Evolutionary conservation across 2,113 vertebrate species (phyloP), one percentile per base, ranked within the genome.

Genomic region (Lota lota): DNA sequence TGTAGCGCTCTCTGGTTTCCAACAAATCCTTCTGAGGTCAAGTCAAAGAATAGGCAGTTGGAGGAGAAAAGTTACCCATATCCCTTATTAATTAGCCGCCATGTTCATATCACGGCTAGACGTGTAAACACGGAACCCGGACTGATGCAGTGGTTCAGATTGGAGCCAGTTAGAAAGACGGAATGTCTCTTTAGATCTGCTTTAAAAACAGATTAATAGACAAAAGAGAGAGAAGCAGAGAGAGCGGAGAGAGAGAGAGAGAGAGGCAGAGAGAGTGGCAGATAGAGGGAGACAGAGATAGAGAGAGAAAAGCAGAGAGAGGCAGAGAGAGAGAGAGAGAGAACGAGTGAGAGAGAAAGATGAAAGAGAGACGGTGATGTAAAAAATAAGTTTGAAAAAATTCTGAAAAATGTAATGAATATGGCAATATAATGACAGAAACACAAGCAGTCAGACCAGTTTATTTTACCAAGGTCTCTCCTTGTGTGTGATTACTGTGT

Each of bases 71-170:
- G 77, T 60, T 47, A 47, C 40, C 40, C 16, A 17, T 1, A 18
- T 5, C 14, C 14, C 53, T 56, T 56, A 10, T 47, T 47, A 56
- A 56, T 63, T 54, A 47, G 53, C 1, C 11, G 36, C 59, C 72
- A 83, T 82, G 80, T 86, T 87, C 88, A 88, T 90, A 85, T 78
- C 73, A 11, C 62, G 72, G 64, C 73, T 74, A 47, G 12, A 75
- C 63, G 79, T 77, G 73, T 83, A 82, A 84, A 83, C 74, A 80
- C 63, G 69, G 76, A 61, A 77, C 61, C 66, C 61, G 71, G 74
- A 85, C 8, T 76, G 69, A 67, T 68, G 59, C 0, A 65, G 77
- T 10, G 40, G 40, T 76, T 21, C 82, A 73, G 73, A 75, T 63
- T 20, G 4, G 65, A 61, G 73, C 69, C 77, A 83, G 74, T 75